Percentiles rank a stretch among this genome's conserved stretches.
phyloP scores from a whole-genome alignment of 2,113 vertebrate species.

The Engraulis encrasicolus region DNA sequence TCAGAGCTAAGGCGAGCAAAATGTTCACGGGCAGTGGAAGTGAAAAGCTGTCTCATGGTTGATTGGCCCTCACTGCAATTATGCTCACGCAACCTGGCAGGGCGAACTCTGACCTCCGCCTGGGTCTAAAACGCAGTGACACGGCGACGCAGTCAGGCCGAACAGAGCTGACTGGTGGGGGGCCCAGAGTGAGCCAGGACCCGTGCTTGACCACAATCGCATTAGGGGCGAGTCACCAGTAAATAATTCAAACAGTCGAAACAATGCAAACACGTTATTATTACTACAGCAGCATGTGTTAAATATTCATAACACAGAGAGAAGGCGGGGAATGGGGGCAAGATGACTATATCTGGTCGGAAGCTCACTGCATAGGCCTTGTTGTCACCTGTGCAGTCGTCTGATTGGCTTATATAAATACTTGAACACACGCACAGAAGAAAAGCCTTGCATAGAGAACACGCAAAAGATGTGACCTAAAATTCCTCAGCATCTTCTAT shows the following conservation, averaged over 20 bases:
- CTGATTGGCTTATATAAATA: background rate
- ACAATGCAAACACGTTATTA: constrained; percentile 50
- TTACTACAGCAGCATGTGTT: constrained; percentile 40
- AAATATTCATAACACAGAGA: constrained; percentile 39
- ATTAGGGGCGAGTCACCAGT: constrained; percentile 34
- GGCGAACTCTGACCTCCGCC: constrained; percentile 42
- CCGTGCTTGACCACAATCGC: constrained; percentile 17
- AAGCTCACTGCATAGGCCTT: background rate
- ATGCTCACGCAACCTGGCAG: constrained; percentile 39
- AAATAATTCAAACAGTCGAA: constrained; percentile 48
- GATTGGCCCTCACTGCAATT: constrained; percentile 26
- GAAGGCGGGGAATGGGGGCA: background rate
- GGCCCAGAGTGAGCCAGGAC: background rate
- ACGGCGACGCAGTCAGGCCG: constrained; percentile 35
- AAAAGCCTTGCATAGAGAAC: background rate
- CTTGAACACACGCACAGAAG: background rate
- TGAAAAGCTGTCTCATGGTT: constrained; percentile 49
- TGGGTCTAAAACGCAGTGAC: constrained; percentile 42
- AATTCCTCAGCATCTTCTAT: background rate
- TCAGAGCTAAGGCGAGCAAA: constrained; percentile 27
- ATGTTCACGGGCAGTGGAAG: constrained; percentile 36
- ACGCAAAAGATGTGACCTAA: background rate
- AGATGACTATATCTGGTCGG: background rate
- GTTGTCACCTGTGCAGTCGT: background rate
- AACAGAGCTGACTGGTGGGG: constrained; percentile 39